Conservation (phyloP, 2,113 vertebrate genomes). For the Meriones unguiculatus region DNA sequence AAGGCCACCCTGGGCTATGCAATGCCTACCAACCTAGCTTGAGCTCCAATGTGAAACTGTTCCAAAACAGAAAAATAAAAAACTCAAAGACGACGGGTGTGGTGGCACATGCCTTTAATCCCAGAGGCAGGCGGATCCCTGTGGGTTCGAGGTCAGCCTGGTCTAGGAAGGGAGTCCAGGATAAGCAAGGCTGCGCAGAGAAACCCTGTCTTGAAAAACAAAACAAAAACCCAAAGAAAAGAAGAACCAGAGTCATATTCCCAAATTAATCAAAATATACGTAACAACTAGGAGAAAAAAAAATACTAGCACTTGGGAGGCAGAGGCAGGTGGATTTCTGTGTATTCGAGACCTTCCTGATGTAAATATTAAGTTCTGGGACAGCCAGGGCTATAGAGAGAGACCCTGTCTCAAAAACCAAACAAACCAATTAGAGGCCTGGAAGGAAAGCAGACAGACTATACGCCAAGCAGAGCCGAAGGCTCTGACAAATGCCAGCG, state of each 20-base stretch:
- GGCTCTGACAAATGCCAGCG: background rate
- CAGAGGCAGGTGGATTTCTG: background rate
- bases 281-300: background rate
- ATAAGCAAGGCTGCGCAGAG: too few relatives aligned
- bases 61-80: background rate
- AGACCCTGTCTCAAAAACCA: background rate
- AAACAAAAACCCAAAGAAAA: background rate
- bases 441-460: background rate
- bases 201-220: too few relatives aligned
- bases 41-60: background rate
- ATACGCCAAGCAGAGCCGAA: accelerated
- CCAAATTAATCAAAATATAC: background rate
- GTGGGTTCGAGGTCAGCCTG: too few relatives aligned
- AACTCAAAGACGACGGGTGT: too few relatives aligned
- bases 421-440: background rate
- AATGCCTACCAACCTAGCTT: background rate
- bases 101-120: too few relatives aligned
- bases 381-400: background rate
- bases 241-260: background rate
- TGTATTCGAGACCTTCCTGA: background rate
- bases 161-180: too few relatives aligned
- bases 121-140: too few relatives aligned
- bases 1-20: background rate
- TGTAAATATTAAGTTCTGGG: background rate
- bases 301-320: background rate